Conservation (phyloP, 2,113 vertebrate species). For the Ageneiosus marmoratus region DNA sequence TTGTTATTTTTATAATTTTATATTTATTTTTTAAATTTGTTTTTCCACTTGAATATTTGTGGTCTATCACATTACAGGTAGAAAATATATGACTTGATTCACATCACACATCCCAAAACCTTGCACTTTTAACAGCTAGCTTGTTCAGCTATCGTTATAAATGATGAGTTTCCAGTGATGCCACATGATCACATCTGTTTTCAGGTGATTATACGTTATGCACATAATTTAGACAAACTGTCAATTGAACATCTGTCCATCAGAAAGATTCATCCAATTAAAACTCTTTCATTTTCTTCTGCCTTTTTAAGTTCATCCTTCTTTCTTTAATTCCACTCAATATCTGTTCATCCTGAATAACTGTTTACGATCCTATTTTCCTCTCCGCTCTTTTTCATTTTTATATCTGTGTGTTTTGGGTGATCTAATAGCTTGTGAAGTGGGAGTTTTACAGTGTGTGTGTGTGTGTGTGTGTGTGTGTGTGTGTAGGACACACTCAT, state of each 20-base stretch:
- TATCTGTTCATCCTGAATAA: background rate
- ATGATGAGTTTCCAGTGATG: too few species aligned
- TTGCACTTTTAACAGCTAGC: too few species aligned
- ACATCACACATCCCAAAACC: too few species aligned
- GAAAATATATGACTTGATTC: too few species aligned
- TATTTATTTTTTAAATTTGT: too few species aligned
- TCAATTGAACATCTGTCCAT: background rate
- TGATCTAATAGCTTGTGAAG: slow-evolving; percentile 56
- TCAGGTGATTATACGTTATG: too few species aligned
- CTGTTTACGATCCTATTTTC: background rate
- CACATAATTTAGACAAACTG: background rate
- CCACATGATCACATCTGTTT: too few species aligned
- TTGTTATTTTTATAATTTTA: too few species aligned
- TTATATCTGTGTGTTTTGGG: slow-evolving; percentile 38
- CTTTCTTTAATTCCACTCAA: background rate
- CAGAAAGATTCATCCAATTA: background rate
- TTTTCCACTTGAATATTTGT: too few species aligned
- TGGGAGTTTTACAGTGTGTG: slow-evolving; percentile 55
- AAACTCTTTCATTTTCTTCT: background rate
- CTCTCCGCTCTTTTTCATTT: slow-evolving; percentile 21
- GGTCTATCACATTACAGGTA: too few species aligned
- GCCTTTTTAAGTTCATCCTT: background rate
- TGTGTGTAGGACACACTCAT: slow-evolving; percentile 44
- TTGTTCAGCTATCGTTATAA: too few species aligned
- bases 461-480: slow-evolving; percentile 32